Evolutionary conservation across 2,113 vertebrate genomes (phyloP), one percentile per base, ranked within the genome.

Genomic region (Gavia stellata): DNA sequence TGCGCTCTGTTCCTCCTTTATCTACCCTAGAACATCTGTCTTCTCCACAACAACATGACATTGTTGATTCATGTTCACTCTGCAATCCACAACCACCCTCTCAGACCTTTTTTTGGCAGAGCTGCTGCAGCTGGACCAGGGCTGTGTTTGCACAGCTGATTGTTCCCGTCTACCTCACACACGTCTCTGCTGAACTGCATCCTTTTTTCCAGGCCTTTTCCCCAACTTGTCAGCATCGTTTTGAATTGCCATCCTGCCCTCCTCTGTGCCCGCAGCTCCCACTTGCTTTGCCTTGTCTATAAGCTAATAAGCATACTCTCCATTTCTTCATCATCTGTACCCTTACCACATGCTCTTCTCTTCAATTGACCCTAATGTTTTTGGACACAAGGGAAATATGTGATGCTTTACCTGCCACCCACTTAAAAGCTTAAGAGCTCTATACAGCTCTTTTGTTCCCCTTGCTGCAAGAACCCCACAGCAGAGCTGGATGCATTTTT

Each of bases 141-240:
- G 8, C 90, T 71, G 42, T 91, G 86, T 97, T 95, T 94, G 92
- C 78, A 79, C 85, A 90, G 92, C 95, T 94, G 85, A 88, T 85
- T 63, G 31, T 63, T 87, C 56, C 92, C 33, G n/a, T 52, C 73
- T 86, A 42, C 70, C 74, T 81, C 65, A 61, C 94, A 66, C 0
- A 1, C 1, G 3, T 49, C 66, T 82, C 86, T 75, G 34, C 74
- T 75, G 81, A 88, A 53, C 42, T 0, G 0, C 65, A 47, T 67
- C 61, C 11, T 75, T 95, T 80, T 66, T 74, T 63, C 81, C 77
- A 87, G 68, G 38, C 59, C 59, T 81, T 74, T 90, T 75, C 56
- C 67, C 21, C 31, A 90, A 38, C 26, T 77, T 88, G 42, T 77
- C 52, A 81, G 38, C 38, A 21, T 55, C 50, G 70, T 14, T 88